These are phyloP conservation scores for Corydoras maculifer DNA, from an alignment of 2,113 vertebrate genomes.

Conservation along the genomic window DNA sequence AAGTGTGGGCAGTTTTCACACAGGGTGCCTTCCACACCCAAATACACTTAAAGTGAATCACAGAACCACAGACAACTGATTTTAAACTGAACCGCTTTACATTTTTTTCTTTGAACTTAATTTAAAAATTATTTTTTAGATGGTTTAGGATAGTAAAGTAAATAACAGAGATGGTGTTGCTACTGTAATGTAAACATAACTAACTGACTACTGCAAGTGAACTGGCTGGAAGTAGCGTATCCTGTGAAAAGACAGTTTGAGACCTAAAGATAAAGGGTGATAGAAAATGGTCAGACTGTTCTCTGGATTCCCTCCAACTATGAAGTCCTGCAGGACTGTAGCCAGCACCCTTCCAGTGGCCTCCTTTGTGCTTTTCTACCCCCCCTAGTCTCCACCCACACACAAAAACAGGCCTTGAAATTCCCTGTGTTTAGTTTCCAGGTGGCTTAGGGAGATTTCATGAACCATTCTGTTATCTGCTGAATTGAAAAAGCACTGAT, in stretches of 20 bases:
- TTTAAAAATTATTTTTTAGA: no score
- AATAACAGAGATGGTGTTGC: no score
- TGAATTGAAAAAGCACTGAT: background rate
- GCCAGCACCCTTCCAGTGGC: conserved; percentile 25
- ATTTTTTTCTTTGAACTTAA: background rate
- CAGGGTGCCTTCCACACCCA: background rate
- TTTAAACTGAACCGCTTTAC: background rate
- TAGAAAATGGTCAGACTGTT: conserved; percentile 19
- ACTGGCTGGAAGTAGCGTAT: no score
- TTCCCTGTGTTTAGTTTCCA: conserved; percentile 35
- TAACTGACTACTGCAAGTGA: background rate
- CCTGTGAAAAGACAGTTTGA: background rate
- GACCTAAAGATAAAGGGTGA: conserved; percentile 7
- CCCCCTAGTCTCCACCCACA: conserved; percentile 5
- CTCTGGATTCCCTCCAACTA: conserved; percentile 24
- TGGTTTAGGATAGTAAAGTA: no score
- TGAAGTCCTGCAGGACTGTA: conserved; percentile 12
- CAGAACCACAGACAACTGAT: background rate
- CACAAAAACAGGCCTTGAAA: conserved; percentile 45
- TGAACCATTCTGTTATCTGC: conserved; percentile 5
- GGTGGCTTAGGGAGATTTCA: conserved; percentile 29
- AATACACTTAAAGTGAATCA: background rate
- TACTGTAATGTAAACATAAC: background rate
- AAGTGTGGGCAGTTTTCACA: background rate
- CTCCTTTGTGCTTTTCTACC: conserved; percentile 28